Conservation (phyloP, 1,140 invertebrate genomes). For the Micrasema minimum region DNA sequence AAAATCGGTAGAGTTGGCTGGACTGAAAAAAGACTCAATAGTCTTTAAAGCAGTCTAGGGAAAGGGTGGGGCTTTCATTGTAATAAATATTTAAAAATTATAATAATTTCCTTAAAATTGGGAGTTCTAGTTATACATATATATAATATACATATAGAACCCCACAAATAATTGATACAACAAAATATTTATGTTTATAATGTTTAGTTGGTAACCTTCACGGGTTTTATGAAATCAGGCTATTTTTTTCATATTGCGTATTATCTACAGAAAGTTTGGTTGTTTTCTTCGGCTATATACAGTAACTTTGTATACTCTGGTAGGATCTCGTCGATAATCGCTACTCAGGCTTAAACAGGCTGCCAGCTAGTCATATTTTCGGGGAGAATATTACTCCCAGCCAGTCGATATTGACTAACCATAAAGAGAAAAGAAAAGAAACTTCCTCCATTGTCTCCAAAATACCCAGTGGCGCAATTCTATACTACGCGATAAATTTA, state of each 20-base stretch:
- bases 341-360: not conserved
- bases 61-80: too few species aligned
- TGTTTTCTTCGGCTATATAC: not conserved
- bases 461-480: slow-evolving; percentile 5
- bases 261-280: not conserved
- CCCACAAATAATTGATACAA: too few species aligned
- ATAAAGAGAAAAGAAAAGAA: slow-evolving; percentile 29
- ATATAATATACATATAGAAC: too few species aligned
- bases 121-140: too few species aligned
- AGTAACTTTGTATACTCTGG: not conserved
- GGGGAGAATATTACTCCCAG: not conserved
- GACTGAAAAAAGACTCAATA: too few species aligned
- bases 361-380: slow-evolving; percentile 7
- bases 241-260: not conserved
- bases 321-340: not conserved
- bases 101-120: too few species aligned
- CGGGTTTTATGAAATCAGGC: not conserved
- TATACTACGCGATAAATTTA: not conserved
- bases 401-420: slow-evolving; percentile 25
- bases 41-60: too few species aligned
- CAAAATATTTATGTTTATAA: not conserved
- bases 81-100: too few species aligned
- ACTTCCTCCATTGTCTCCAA: slow-evolving; percentile 20
- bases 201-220: not conserved
- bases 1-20: too few species aligned